A percentile compares a stretch with the other conserved stretches of the same genome.
These are phyloP conservation scores for Fragum whitleyi DNA, from an alignment of 2,888 invertebrate genomes.

Conservation along the genomic window DNA sequence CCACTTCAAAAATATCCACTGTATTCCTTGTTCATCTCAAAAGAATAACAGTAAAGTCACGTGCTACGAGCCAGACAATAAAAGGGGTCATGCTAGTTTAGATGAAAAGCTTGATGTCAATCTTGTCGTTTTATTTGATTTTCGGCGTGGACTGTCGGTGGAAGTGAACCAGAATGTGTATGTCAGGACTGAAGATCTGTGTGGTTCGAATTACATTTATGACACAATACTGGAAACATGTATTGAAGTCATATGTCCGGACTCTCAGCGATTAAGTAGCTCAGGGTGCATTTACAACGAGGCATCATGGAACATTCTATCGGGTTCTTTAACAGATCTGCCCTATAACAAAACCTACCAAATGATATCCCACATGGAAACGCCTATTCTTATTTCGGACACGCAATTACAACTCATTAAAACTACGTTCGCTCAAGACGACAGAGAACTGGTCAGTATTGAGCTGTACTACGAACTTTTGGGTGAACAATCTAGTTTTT, in stretches of 20 bases:
- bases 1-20: slow-evolving; percentile 1
- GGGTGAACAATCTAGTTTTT: too few relatives aligned
- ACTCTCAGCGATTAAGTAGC: neutral
- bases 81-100: neutral
- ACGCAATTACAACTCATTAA: neutral
- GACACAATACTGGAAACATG: slow-evolving; percentile 6
- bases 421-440: neutral
- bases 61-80: neutral
- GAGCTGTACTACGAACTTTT: too few relatives aligned
- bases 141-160: neutral
- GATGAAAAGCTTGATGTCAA: neutral
- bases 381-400: neutral
- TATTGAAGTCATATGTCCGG: slow-evolving; percentile 11
- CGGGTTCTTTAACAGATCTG: neutral
- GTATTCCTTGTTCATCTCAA: neutral
- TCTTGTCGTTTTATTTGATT: neutral
- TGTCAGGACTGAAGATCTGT: neutral
- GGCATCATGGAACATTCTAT: neutral
- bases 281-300: slow-evolving; percentile 12
- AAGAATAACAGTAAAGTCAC: neutral
- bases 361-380: neutral
- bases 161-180: neutral
- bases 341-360: neutral
- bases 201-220: neutral
- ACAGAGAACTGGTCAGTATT: neutral